A percentile compares a stretch with the other conserved stretches of the same genome.
Evolutionary conservation across 2,888 invertebrate genomes (phyloP).

Genomic region (Mellilla xanthometata): DNA sequence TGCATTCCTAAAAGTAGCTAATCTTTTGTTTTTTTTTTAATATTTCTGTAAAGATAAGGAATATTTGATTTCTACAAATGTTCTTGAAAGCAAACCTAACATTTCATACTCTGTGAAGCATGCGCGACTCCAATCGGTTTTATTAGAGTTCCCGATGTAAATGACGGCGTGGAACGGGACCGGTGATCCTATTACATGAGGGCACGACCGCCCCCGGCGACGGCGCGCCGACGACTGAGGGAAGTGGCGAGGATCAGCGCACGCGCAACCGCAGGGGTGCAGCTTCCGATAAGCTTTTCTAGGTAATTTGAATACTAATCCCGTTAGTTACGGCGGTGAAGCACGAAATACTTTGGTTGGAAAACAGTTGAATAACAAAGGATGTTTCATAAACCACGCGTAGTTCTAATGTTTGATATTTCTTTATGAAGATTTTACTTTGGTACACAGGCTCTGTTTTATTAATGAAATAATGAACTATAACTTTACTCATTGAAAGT

Average conservation of each 20-base stretch:
- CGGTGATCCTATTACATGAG: conserved; percentile 59
- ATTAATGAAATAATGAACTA: too few relatives aligned
- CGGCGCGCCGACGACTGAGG: conserved; percentile 65
- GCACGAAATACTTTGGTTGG: background rate
- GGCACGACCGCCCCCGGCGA: conserved; percentile 68
- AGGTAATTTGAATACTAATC: conserved; percentile 29
- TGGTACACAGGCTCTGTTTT: too few relatives aligned
- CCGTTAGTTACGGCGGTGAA: conserved; percentile 11
- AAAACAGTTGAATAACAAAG: too few relatives aligned
- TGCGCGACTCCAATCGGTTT: conserved; percentile 38
- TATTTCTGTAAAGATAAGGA: too few relatives aligned
- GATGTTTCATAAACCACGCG: too few relatives aligned
- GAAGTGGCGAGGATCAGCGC: conserved; percentile 51
- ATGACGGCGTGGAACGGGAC: conserved; percentile 52
- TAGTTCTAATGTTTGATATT: too few relatives aligned
- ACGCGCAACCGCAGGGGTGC: conserved; percentile 52
- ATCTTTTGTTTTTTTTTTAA: too few relatives aligned
- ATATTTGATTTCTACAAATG: too few relatives aligned
- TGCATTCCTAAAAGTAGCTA: too few relatives aligned
- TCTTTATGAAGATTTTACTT: too few relatives aligned
- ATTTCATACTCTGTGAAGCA: conserved; percentile 14
- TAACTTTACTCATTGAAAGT: too few relatives aligned
- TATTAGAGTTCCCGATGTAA: conserved; percentile 43
- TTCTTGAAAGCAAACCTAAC: background rate
- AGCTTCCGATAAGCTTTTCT: conserved; percentile 42